Evolutionary conservation across 2,888 invertebrate species (phyloP).

Genomic region (Zhuqinia jingwanae): DNA sequence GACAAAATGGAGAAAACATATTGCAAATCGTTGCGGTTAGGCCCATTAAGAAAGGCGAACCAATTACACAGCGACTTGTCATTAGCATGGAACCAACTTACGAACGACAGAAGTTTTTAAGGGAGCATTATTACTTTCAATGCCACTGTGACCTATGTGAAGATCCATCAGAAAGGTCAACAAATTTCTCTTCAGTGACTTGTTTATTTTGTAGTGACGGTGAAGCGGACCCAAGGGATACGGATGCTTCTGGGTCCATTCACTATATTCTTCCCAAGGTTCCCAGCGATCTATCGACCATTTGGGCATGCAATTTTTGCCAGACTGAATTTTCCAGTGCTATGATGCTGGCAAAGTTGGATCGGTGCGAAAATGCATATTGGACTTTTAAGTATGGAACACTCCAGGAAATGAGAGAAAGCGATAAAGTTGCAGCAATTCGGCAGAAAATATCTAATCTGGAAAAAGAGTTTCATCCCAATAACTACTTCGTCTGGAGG

Average conservation of each 20-base stretch:
- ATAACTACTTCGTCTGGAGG: neutral
- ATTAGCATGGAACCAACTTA: constrained; percentile 3
- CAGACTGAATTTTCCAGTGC: neutral
- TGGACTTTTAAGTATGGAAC: neutral
- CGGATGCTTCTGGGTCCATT: neutral
- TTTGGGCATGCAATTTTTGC: constrained; percentile 8
- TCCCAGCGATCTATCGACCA: neutral
- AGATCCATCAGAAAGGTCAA: neutral
- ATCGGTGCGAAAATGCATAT: neutral
- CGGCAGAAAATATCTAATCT: neutral
- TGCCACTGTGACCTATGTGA: constrained; percentile 17
- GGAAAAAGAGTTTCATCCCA: constrained; percentile 2
- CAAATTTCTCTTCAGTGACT: constrained; percentile 8
- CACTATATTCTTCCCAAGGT: neutral
- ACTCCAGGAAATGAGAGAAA: neutral
- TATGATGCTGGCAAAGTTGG: neutral
- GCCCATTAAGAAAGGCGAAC: neutral
- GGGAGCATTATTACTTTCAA: constrained; percentile 4
- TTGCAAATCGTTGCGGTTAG: neutral
- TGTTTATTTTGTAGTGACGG: neutral
- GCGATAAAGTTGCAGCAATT: neutral
- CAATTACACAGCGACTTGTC: neutral
- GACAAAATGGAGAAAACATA: neutral
- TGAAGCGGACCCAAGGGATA: neutral
- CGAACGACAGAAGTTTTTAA: neutral